Conservation (phyloP, 2,797 vertebrate species). For the Borostomias antarcticus region DNA sequence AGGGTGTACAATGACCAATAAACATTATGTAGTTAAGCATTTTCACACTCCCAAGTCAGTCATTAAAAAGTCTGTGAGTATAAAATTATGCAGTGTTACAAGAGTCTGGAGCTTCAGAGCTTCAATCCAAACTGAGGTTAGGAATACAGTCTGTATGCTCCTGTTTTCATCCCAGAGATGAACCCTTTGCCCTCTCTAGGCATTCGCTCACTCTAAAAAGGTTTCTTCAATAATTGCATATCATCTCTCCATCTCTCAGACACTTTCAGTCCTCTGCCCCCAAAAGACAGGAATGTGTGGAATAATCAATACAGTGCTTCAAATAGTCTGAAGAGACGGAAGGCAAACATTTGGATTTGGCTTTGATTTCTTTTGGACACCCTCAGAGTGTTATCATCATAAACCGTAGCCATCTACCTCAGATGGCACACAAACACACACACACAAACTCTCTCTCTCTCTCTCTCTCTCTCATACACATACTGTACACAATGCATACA, state of each 20-base stretch:
- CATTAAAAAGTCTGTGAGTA: too few species aligned
- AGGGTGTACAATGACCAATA: too few species aligned
- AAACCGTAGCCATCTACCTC: slow-evolving; percentile 44
- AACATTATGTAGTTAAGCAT: too few species aligned
- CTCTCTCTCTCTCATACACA: neutral
- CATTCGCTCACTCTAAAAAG: slow-evolving; percentile 53
- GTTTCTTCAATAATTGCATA: slow-evolving; percentile 62
- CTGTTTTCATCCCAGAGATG: slow-evolving; percentile 40
- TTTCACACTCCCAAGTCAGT: too few species aligned
- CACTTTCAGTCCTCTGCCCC: slow-evolving; percentile 52
- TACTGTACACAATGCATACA: slow-evolving; percentile 19
- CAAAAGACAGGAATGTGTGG: slow-evolving; percentile 52
- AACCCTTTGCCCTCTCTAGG: slow-evolving; percentile 44
- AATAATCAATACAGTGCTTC: slow-evolving; percentile 73
- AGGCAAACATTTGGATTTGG: slow-evolving; percentile 60
- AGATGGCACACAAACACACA: too few species aligned
- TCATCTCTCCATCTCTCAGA: slow-evolving; percentile 68
- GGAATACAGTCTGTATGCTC: slow-evolving; percentile 27
- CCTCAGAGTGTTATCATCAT: slow-evolving; percentile 64
- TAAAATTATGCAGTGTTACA: too few species aligned
- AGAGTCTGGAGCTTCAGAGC: too few species aligned
- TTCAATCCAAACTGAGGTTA: slow-evolving; percentile 29
- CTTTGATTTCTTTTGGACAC: slow-evolving; percentile 67
- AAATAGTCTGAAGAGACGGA: slow-evolving; percentile 56
- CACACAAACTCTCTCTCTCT: slow-evolving; percentile 20